A percentile compares a stretch with the other conserved stretches of the same genome.
Evolutionary conservation across 2,888 invertebrate species (phyloP).

Genomic region (Clusia tigrina): DNA sequence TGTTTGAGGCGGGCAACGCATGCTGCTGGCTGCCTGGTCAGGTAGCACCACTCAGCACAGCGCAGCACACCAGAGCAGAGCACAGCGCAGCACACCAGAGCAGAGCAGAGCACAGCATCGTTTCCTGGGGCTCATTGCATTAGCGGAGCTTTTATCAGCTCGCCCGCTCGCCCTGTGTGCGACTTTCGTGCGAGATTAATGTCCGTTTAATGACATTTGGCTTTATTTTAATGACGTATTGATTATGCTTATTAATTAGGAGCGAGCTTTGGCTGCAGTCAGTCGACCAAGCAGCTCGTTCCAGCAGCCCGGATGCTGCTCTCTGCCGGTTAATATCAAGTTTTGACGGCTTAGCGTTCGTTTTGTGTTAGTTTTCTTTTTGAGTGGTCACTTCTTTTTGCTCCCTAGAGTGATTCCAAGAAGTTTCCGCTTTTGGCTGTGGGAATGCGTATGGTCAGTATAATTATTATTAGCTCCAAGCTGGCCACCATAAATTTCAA

Average conservation of each 20-base stretch:
- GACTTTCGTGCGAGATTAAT: too few species aligned
- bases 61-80: too few species aligned
- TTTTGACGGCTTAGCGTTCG: background rate
- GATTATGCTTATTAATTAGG: slow-evolving; percentile 18
- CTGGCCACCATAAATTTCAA: too few species aligned
- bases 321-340: background rate
- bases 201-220: slow-evolving; percentile 33
- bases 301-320: background rate
- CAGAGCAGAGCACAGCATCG: background rate
- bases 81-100: too few species aligned
- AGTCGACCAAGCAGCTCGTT: background rate
- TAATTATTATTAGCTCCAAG: too few species aligned
- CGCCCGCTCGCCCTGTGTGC: background rate
- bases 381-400: background rate
- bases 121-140: background rate
- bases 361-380: background rate
- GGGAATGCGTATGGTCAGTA: background rate
- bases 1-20: background rate
- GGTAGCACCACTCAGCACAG: too few species aligned
- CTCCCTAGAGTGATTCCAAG: too few species aligned
- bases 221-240: slow-evolving; percentile 35
- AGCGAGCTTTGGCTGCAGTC: background rate
- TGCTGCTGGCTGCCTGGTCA: background rate
- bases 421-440: background rate
- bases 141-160: background rate